Evolutionary conservation across 1,140 invertebrate genomes (phyloP), one percentile per base, ranked within the genome.

Genomic region (Uloborus diversus): DNA sequence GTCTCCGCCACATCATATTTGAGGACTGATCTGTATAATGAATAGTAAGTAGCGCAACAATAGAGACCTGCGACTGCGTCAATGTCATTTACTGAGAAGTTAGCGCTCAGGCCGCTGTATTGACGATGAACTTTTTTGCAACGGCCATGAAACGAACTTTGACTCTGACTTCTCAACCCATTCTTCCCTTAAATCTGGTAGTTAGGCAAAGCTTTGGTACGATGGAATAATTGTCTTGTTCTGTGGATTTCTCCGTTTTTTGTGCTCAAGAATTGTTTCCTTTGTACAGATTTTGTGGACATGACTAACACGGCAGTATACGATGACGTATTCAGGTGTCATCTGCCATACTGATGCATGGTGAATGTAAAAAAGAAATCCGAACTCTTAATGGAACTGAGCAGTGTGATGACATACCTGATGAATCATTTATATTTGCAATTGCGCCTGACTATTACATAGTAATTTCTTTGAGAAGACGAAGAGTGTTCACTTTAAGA

Each of bases 121-220:
- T 20, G 49, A 53, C 17, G 3, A 53, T 20, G 7, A 49, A 20
- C 51, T 49, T 28, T 49, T 27, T 51, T 66, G 35, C 30, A 61
- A 32, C 33, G 57, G 20, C 9, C 17, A 17, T 47, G 32, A 49
- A 66, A 25, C 3, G 37, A 20, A 37, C 17, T 37, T n/a, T 57
- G 42, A 73, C 70, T 62, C 32, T 73, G 42, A 25, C 73, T 61
- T 70, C 27, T 53, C n/a, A 62, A 59, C 59, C 71, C 62, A 78
- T 66, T 78, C 73, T 78, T 78, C 73, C 73, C 73, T 78, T 78
- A 78, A 78, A 65, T 78, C 62, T 78, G 20, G 49, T 78, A 78
- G 73, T 56, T 78, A 78, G 73, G 66, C 35, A 78, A 78, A 65
- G 73, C 73, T 78, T 78, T 78, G 73, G 73, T 78, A 78, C 47